phyloP scores from a whole-genome alignment of 2,888 invertebrate genomes.

The Agrilus cyanescens region DNA sequence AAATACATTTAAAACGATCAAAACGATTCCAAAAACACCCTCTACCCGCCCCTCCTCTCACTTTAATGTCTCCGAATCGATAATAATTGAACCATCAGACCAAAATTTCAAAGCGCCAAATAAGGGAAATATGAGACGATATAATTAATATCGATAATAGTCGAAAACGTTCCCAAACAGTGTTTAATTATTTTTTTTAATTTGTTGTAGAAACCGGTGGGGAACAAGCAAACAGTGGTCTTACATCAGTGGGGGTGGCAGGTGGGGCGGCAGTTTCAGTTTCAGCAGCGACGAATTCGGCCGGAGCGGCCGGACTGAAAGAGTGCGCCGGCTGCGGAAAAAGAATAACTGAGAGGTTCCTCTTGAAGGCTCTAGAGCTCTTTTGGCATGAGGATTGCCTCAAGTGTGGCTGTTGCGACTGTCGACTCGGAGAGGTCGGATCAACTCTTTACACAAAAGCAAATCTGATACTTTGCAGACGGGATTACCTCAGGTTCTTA shows the following conservation, averaged over 20 bases:
- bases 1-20: too few relatives aligned
- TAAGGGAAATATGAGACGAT: too few relatives aligned
- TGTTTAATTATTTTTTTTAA: background rate
- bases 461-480: constrained; percentile 87
- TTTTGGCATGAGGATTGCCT: constrained; percentile 98
- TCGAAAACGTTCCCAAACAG: too few relatives aligned
- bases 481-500: constrained; percentile 73
- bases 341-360: constrained; percentile 81
- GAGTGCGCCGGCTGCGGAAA: constrained; percentile 92
- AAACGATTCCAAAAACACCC: too few relatives aligned
- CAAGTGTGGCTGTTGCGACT: constrained; percentile 95
- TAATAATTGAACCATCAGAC: too few relatives aligned
- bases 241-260: constrained; percentile 27
- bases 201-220: constrained; percentile 31
- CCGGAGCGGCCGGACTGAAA: constrained; percentile 39
- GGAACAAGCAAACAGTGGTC: constrained; percentile 28
- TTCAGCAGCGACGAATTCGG: constrained; percentile 16
- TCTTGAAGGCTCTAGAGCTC: constrained; percentile 85
- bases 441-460: constrained; percentile 91
- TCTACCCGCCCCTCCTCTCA: too few relatives aligned
- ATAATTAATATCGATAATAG: too few relatives aligned
- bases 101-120: too few relatives aligned
- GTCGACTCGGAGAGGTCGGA: constrained; percentile 91
- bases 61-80: too few relatives aligned
- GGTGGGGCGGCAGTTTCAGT: constrained; percentile 25